Base-by-base conservation (phyloP, 2,888 invertebrate genomes). In the Nomada ferruginata region DNA sequence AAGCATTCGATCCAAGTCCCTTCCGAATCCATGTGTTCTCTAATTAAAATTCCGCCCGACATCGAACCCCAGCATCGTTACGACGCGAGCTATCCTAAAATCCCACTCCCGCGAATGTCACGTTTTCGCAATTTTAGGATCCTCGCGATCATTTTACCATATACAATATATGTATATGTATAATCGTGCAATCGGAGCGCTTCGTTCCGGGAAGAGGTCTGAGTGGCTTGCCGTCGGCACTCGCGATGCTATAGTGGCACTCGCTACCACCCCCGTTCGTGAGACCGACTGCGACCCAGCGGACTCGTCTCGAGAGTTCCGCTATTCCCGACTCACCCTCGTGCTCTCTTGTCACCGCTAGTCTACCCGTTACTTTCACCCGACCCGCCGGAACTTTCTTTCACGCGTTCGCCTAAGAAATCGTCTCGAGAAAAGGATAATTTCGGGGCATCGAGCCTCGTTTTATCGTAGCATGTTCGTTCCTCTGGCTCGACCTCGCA, bases 141-240 rank as follows among this genome's bases (percentile, higher is more conserved):
- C 26, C 57, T 42, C 52, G 82, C 57, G 63, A 57, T 74, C 77
- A 57, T 76, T 85, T 78, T 79, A 68, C 74, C 78, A 85, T 78
- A 73, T 7, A 36, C 36, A 7, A 36, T 36, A 1, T 7, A 36
- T 0, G 2, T 5, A 0, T 36, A 5, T 36, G 36, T 1, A 87
- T 85, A 87, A 86, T 87, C 83, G 80, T 23, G 78, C 75, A 78
- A 81, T 78, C 76, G n/a, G n/a, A n/a, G n/a, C 81, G 70, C 36
- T 63, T 75, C 59, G 61, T 75, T 79, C 63, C 55, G 61, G 36
- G 73, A 59, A 20, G 80, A 68, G 83, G 85, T 87, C 85, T 87
- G 89, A 87, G 87, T 89, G 87, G 85, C 75, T 79, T 55, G 81
- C 74, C 89, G 85, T 69, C 89, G 87, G 82, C 85, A 81, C 88